Evolutionary conservation across 2,888 invertebrate genomes (phyloP).

Genomic region (Balanococcus diminutus): DNA sequence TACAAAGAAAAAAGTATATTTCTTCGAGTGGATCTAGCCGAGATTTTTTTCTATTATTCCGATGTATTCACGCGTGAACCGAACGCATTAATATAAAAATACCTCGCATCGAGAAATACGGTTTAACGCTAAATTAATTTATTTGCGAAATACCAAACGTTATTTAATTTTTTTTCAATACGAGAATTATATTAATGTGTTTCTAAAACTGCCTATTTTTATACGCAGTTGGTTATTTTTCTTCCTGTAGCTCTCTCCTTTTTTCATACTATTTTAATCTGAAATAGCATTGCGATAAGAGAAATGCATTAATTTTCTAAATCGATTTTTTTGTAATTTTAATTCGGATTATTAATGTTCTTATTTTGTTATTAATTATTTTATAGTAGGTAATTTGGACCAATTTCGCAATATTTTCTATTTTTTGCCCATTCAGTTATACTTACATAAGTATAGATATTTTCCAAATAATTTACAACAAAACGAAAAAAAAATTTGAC

Average conservation of each 20-base stretch:
- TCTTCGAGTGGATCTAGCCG: background rate
- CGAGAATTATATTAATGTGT: background rate
- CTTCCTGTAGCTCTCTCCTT: background rate
- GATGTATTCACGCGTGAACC: constrained; percentile 31
- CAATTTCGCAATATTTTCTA: no score
- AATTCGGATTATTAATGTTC: no score
- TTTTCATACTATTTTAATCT: background rate
- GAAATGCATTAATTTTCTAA: background rate
- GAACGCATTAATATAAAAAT: constrained; percentile 36
- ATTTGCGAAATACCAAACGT: constrained; percentile 35
- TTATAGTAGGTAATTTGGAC: no score
- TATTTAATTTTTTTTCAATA: background rate
- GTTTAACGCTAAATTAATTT: constrained; percentile 38
- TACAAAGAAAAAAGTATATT: background rate
- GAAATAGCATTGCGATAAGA: background rate
- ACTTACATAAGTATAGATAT: no score
- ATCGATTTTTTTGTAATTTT: no score
- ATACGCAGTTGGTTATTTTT: background rate
- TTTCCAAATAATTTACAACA: no score
- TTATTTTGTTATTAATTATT: no score
- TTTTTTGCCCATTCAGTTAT: no score
- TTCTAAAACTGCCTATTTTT: constrained; percentile 11
- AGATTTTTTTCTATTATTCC: constrained; percentile 4
- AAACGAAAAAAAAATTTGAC: no score
- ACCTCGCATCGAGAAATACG: constrained; percentile 33